These are phyloP conservation scores for Macquaria ambigua DNA, from an alignment of 2,113 vertebrate genomes.

Conservation along the genomic window DNA sequence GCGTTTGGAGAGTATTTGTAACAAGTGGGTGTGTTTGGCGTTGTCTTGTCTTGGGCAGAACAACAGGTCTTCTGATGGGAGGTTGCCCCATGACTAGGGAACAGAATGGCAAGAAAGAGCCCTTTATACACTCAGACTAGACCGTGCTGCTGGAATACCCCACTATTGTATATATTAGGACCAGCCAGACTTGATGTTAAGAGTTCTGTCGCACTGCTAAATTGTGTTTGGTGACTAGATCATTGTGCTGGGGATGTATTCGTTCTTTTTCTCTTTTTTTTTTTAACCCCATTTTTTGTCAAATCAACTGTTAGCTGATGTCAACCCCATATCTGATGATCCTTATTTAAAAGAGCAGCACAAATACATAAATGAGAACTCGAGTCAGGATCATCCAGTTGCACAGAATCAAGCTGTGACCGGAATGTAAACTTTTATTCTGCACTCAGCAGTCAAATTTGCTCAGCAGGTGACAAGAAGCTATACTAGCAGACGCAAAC, in stretches of 20 bases:
- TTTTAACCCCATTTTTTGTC: not conserved
- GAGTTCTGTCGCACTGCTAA: not conserved
- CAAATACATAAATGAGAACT: not conserved
- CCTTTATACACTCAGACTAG: conserved; percentile 39
- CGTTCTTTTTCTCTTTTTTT: not conserved
- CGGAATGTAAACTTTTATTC: not conserved
- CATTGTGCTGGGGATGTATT: not conserved
- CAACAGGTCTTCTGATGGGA: conserved; percentile 61
- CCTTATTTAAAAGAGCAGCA: not conserved
- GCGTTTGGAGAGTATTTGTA: conserved; percentile 33
- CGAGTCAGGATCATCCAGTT: not conserved
- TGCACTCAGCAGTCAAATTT: not conserved
- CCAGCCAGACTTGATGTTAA: conserved; percentile 8
- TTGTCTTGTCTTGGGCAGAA: conserved; percentile 42
- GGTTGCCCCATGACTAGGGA: conserved; percentile 43
- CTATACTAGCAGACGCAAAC: not conserved
- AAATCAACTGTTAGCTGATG: not conserved
- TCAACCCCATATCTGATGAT: not conserved
- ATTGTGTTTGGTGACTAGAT: conserved; percentile 1
- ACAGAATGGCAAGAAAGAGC: conserved; percentile 48
- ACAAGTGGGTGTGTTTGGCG: conserved; percentile 30
- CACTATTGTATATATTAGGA: conserved; percentile 8
- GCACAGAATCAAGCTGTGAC: not conserved
- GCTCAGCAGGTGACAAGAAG: not conserved
- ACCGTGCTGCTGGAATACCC: conserved; percentile 11